phyloP scores from a whole-genome alignment of 2,113 vertebrate genomes.

The Perca schrenkii region DNA sequence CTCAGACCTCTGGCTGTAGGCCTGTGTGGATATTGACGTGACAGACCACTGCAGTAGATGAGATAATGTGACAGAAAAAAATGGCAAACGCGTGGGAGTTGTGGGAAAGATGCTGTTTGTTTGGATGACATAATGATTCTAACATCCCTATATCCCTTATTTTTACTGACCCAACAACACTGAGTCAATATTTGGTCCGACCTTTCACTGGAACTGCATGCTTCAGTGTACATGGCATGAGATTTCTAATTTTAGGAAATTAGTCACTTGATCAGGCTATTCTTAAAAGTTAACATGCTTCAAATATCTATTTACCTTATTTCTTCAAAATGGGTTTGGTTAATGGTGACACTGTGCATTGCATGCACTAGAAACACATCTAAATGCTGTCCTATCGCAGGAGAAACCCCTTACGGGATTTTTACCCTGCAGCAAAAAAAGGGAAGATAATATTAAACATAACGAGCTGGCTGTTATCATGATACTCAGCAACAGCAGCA shows the following conservation, averaged over 20 bases:
- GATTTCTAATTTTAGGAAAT: neutral
- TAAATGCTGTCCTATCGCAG: neutral
- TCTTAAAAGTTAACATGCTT: neutral
- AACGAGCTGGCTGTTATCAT: neutral
- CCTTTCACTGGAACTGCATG: neutral
- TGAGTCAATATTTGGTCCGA: neutral
- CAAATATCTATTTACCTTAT: neutral
- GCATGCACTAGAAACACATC: neutral
- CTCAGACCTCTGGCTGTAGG: neutral
- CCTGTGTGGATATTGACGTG: neutral
- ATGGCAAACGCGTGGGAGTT: neutral
- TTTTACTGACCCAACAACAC: constrained; percentile 5
- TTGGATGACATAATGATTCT: constrained; percentile 25
- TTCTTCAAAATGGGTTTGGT: neutral
- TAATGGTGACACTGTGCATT: neutral
- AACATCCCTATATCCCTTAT: neutral
- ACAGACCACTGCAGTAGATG: neutral
- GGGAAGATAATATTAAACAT: neutral
- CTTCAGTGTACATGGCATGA: neutral
- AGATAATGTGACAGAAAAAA: neutral
- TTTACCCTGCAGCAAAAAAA: neutral
- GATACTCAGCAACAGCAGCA: neutral
- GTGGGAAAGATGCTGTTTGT: constrained; percentile 37
- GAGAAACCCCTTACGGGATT: neutral
- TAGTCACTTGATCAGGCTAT: neutral